Evolutionary conservation across 2,888 invertebrate genomes (phyloP), one percentile per base, ranked within the genome.

Genomic region (Luffia ferchaultella): DNA sequence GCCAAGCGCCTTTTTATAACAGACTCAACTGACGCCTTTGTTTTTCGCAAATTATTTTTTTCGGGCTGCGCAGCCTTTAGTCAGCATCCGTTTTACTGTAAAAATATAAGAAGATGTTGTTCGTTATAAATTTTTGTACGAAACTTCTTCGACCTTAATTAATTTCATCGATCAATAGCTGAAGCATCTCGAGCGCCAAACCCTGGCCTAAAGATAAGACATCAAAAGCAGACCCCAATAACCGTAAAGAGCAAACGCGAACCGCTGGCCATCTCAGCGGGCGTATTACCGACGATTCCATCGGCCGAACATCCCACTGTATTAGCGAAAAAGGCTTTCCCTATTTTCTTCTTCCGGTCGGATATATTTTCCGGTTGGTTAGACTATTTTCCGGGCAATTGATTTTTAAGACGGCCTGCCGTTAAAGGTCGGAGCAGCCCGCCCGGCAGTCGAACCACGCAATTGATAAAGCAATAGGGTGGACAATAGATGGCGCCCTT

Each of bases 281-380:
- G 57, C 56, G 53, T 48, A 52, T 50, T 54, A 57, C 52, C 54
- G 57, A 48, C 20, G 48, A 49, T 49, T 48, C 46, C 46, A 49
- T 50, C 60, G 58, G 62, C 61, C 58, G 62, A 61, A 55, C 62
- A 59, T 58, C 55, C 57, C 51, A 45, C 50, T 58, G 62, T 68
- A 68, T 73, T 73, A 73, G 62, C 64, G 70, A 68, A 74, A 78
- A 76, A 75, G 76, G 71, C 63, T 62, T 65, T 58, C 60, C 52
- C 57, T 58, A 45, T 47, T 42, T 66, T 68, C 46, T 17, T 52
- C 51, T 55, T 48, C 68, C 70, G 69, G 67, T 66, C 72, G 79
- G 77, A 76, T 76, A 68, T 73, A 77, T 83, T 82, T 80, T 78
- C 76, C 77, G 72, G 66, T 75, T 84, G 83, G 84, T 82, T 84